These are phyloP conservation scores for Ancistrus triradiatus DNA, from an alignment of 2,113 vertebrate genomes.

Conservation along the genomic window DNA sequence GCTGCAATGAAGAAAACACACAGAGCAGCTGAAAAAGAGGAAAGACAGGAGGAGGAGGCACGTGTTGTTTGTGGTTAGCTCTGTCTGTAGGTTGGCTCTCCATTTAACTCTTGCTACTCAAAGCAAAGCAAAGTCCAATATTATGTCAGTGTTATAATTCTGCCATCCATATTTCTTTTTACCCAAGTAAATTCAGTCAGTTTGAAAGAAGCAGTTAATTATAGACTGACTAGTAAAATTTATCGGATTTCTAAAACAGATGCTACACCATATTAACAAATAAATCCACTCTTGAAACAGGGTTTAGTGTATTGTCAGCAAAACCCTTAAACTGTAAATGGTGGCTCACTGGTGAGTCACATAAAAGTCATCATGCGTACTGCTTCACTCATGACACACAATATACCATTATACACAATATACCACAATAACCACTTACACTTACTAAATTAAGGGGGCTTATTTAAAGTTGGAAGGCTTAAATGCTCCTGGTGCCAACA, in stretches of 20 bases:
- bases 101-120: constrained; percentile 41
- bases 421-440: too few relatives aligned
- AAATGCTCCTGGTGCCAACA: too few relatives aligned
- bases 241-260: background rate
- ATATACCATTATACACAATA: background rate
- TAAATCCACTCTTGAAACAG: background rate
- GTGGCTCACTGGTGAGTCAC: constrained; percentile 16
- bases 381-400: constrained; percentile 9
- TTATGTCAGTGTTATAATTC: background rate
- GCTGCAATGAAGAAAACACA: constrained; percentile 62
- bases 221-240: background rate
- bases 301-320: background rate
- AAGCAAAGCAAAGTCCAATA: constrained; percentile 3
- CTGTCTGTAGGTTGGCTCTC: constrained; percentile 53
- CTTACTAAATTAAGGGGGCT: too few relatives aligned
- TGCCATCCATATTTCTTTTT: background rate
- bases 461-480: background rate
- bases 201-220: background rate
- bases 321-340: background rate
- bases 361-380: background rate
- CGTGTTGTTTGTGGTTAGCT: constrained; percentile 55
- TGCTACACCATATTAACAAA: background rate
- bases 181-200: background rate
- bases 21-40: constrained; percentile 46
- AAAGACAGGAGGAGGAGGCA: constrained; percentile 47